Evolutionary conservation across 92 coral and sea anemone species (phyloP), one percentile per base, ranked within the genome.

Genomic region (Zoanthus sociatus): DNA sequence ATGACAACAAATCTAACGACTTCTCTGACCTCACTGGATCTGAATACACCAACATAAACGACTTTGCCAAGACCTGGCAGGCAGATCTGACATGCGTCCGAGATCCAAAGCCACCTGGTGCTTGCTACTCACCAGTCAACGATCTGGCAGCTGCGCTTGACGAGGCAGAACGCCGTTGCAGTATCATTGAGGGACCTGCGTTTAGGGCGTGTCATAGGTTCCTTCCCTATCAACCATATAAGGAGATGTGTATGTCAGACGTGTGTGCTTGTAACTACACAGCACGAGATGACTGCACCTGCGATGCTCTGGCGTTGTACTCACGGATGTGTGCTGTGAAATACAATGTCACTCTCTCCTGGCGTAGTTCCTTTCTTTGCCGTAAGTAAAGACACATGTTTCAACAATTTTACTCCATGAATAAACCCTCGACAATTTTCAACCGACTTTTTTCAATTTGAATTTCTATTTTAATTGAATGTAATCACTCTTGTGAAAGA

Each of bases 321-420:
- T 92, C 99, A 8, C 93, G 93, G 30, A 90, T 92, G 63, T 97
- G 99, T 77, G 94, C 96, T 10, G 90, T 97, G 92, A 84, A 92
- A 55, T 91, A 90, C 86, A 90, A 92, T 76, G 90, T 81, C 71
- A 87, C 94, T 2, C 79, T 95, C 6, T 58, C 50, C 0, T 97
- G 98, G 98, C 88, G 99, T 60, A 76, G 58, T 16, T 60, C 78
- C 0, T 47, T 26, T 0, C 72, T 92, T 26, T 97, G 99, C 76
- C 92, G 99, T 97, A 90, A 95, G 99, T 95, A 84, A 46, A 50
- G 33, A 42, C 56, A 17, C 9, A 15, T 16, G 0, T 16, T n/a
- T 58, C n/a, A n/a, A 14, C n/a, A n/a, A 4, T 4, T 58, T 8
- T 53, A 53, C 14, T 13, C 1, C 8, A 9, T 14, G 8, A 53